phyloP scores from a whole-genome alignment of 2,113 vertebrate species.

The Pungitius pungitius region DNA sequence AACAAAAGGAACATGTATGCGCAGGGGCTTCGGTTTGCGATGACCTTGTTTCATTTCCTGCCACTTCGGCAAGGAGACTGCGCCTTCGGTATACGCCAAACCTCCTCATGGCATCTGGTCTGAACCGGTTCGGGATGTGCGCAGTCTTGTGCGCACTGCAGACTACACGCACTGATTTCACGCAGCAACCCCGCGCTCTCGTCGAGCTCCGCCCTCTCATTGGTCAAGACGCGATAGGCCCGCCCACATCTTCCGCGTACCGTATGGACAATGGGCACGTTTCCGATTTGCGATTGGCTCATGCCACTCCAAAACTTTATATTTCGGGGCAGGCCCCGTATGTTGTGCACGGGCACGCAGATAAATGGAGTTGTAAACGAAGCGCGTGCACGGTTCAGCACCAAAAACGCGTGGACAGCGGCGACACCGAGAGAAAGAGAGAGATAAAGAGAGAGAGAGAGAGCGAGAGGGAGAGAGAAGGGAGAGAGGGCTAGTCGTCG shows the following conservation, averaged over 20 bases:
- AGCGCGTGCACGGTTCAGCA: slow-evolving; percentile 81
- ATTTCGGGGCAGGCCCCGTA: slow-evolving; percentile 65
- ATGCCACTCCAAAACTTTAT: slow-evolving; percentile 21
- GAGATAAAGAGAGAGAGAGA: no score
- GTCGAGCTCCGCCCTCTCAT: slow-evolving; percentile 33
- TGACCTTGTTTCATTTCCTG: slow-evolving; percentile 53
- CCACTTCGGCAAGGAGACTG: slow-evolving; percentile 63
- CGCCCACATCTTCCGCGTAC: slow-evolving; percentile 42
- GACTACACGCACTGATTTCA: slow-evolving; percentile 60
- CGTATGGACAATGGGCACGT: slow-evolving; percentile 32
- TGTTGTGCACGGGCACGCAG: slow-evolving; percentile 55
- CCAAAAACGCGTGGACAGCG: slow-evolving; percentile 78
- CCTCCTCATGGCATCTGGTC: slow-evolving; percentile 78
- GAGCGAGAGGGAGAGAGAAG: not conserved
- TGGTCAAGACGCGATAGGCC: slow-evolving; percentile 29
- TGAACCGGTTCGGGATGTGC: slow-evolving; percentile 83
- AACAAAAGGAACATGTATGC: not conserved
- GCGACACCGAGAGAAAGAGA: slow-evolving; percentile 60
- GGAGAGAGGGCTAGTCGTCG: slow-evolving; percentile 10
- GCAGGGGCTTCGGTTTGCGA: not conserved
- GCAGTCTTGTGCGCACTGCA: slow-evolving; percentile 71
- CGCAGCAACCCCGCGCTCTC: slow-evolving; percentile 50
- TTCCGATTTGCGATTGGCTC: slow-evolving; percentile 61
- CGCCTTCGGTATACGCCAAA: slow-evolving; percentile 59
- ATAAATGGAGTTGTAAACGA: slow-evolving; percentile 80